Base-by-base conservation (phyloP, 2,113 vertebrate genomes). In the Chloebia gouldiae region DNA sequence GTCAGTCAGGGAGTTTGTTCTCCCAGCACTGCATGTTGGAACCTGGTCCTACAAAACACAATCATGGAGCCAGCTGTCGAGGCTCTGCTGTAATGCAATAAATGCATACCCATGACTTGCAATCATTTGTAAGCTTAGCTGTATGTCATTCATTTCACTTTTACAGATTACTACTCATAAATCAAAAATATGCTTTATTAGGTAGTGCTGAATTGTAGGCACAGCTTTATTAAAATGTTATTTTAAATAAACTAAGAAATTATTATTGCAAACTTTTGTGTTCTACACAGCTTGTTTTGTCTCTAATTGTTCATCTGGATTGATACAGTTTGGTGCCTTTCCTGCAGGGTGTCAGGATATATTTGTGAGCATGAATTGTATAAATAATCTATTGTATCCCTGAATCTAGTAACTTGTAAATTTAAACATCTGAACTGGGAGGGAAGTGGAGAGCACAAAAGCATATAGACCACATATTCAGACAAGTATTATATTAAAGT, bases 191-290 rank as follows among this genome's bases (percentile, higher is more conserved):
- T 1, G 19, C 82, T 92, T 28, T 45, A n/a, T 75, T 73, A 81
- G 71, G 6, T 40, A 81, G 66, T 40, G 28, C 60, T 88, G 68
- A 88, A 42, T 37, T 83, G 37, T 59, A 56, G 44, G 51, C 44
- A 49, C 75, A 70, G 57, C 72, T 76, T 35, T 77, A 73, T 68
- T 50, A 88, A 93, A 83, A 57, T 39, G 24, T 70, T 85, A 81
- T 18, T 95, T 61, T 56, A 76, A 92, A 92, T 95, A 95, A 93
- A 89, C 18, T 10, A 69, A 73, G 3, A 45, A 54, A 73, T 88
- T 45, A 65, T 53, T 95, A 89, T 54, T 93, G 81, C 39, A 70
- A 44, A 73, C 9, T 28, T 84, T 11, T 18, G 35, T 10, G 18
- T 83, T 88, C 20, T 40, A 15, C 22, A 22, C 6, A 77, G 15